Base-by-base conservation (phyloP, 23 tunicate species). In the Styela plicata region DNA sequence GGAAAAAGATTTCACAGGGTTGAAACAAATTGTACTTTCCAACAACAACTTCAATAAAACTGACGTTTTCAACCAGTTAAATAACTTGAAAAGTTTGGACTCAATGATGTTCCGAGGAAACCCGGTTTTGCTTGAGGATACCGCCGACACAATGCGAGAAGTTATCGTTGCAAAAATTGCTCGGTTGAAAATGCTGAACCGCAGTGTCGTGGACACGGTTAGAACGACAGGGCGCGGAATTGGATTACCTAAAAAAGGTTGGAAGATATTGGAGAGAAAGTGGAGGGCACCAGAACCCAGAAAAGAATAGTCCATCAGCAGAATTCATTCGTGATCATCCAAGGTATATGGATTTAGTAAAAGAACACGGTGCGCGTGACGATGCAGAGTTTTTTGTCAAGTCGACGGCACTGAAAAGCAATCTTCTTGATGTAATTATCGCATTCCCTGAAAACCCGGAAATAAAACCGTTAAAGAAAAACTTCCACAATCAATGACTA, bases 231-330 rank as follows among this genome's bases (percentile, higher is more conserved):
- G 88, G 86, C 32, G 80, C 89, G 28, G 97, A 92, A 52, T n/a
- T 92, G 81, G 92, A 85, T 80, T 92, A 92, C 63, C 70, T 87
- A 16, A 78, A 79, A 69, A 79, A 81, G 36, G 79, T 34, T 69
- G 97, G 97, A 31, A 23, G 66, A 44, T 84, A 87, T 21, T 92
- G 97, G 97, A 66, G 82, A 33, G 82, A 87, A 26, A 78, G 95
- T 29, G 97, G 97, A 0, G 97, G 97, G 13, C 85, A 92, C 66
- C 97, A 92, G 52, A 86, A 87, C 84, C 92, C 88, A 2, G 81
- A 83, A 25, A 63, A 68, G 53, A 92, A 92, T 74, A 74, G 80
- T 27, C 97, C 97, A 3, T 87, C 92, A 2, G 69, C 84, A 52
- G 80, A 75, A 27, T 92, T 92, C 70, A 29, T 83, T 0, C 63